Conservation (phyloP, 2,113 vertebrate genomes). For the Panthera leo region DNA sequence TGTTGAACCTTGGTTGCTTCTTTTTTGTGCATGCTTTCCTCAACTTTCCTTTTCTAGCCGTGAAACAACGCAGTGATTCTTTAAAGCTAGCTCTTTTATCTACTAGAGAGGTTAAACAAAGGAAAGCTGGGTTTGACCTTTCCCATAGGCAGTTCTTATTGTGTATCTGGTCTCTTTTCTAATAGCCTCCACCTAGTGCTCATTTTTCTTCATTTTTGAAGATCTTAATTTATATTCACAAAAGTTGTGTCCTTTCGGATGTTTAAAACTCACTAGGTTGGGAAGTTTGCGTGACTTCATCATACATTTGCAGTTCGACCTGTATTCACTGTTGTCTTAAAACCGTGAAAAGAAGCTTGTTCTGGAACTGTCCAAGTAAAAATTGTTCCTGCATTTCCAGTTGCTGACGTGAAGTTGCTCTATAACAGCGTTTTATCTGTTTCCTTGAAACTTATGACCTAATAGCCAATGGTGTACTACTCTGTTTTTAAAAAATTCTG, state of each 20-base stretch:
- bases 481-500: background rate
- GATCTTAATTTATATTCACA: conserved; percentile 9
- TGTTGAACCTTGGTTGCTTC: background rate
- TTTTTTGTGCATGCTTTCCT: conserved; percentile 6
- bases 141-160: conserved; percentile 68
- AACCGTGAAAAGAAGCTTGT: background rate
- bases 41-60: conserved; percentile 51
- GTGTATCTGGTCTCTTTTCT: background rate
- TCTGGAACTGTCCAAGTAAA: conserved; percentile 4
- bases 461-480: background rate
- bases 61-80: conserved; percentile 66
- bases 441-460: background rate
- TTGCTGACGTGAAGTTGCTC: background rate
- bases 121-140: conserved; percentile 74
- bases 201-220: conserved; percentile 57
- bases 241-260: background rate
- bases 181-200: background rate
- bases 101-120: conserved; percentile 64
- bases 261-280: conserved; percentile 13
- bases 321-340: background rate
- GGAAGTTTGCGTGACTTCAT: conserved; percentile 36
- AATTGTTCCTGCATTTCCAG: background rate
- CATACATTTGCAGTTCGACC: background rate
- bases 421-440: background rate
- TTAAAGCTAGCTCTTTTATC: conserved; percentile 68